Conservation (phyloP, 1,140 invertebrate species). For the Plectus sambesii region DNA sequence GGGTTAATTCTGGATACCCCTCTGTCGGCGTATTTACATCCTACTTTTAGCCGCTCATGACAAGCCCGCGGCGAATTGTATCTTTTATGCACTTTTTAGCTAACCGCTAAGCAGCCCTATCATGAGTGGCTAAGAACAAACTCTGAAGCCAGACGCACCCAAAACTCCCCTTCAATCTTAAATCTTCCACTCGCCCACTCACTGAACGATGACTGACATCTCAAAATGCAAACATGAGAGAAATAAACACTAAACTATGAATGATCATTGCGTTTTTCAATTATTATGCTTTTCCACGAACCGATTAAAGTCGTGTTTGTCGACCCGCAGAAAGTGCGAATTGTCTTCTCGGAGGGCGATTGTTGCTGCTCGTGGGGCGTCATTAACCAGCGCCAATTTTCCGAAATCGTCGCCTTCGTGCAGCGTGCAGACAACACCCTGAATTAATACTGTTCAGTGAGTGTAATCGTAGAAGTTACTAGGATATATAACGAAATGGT, state of each 20-base stretch:
- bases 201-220: slow-evolving; percentile 2
- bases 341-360: slow-evolving; percentile 70
- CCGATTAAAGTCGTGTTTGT: slow-evolving; percentile 76
- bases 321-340: slow-evolving; percentile 70
- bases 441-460: slow-evolving; percentile 25
- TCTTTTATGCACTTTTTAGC: too few species aligned
- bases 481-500: too few species aligned
- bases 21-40: not conserved
- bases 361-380: slow-evolving; percentile 71
- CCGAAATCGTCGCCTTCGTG: slow-evolving; percentile 76
- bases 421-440: slow-evolving; percentile 66
- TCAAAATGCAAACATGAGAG: not conserved
- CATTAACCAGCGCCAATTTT: slow-evolving; percentile 73
- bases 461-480: too few species aligned
- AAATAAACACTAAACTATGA: slow-evolving; percentile 2
- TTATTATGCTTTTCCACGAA: slow-evolving; percentile 51
- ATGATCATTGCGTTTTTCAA: slow-evolving; percentile 45
- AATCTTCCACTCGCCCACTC: slow-evolving; percentile 6
- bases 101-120: too few species aligned
- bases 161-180: too few species aligned
- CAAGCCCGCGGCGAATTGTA: too few species aligned
- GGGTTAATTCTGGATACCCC: slow-evolving; percentile 5
- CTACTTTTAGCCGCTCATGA: too few species aligned
- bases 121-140: slow-evolving; percentile 6
- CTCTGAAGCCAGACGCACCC: too few species aligned